phyloP scores from a whole-genome alignment of 2,797 vertebrate genomes.

The Acrossocheilus wenchowensis region DNA sequence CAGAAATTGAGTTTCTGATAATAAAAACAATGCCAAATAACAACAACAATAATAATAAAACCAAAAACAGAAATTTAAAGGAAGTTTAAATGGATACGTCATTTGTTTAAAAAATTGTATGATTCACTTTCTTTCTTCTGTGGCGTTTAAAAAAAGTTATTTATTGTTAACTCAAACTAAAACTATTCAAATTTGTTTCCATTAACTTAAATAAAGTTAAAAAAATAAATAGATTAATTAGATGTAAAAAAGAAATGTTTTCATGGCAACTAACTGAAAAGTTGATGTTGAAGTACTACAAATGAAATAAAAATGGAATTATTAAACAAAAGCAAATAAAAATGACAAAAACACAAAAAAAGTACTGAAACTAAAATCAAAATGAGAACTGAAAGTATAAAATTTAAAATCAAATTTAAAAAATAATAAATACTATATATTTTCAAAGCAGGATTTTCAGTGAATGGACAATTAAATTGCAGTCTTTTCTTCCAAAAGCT shows the following conservation, averaged over 20 bases:
- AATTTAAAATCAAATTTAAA: not conserved
- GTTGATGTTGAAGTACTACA: not conserved
- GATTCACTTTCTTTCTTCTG: not conserved
- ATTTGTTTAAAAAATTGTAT: not conserved
- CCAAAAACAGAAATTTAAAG: not conserved
- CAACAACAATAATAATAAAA: not conserved
- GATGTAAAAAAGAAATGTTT: not conserved
- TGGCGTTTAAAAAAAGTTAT: not conserved
- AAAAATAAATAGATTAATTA: not conserved
- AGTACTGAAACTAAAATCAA: not conserved
- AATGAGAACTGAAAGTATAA: not conserved
- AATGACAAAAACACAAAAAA: not conserved
- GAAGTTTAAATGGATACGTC: not conserved
- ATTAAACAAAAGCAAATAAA: not conserved
- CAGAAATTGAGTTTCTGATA: not conserved
- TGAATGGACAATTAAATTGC: not conserved
- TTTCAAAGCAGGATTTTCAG: not conserved
- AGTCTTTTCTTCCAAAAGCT: not conserved
- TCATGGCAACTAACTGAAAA: not conserved
- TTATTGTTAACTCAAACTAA: conserved; percentile 1
- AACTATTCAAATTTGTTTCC: not conserved
- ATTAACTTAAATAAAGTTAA: not conserved
- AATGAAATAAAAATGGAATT: not conserved
- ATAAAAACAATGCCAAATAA: not conserved
- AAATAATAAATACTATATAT: not conserved